Percentiles rank a stretch among this genome's conserved stretches.
phyloP scores from a whole-genome alignment of 2,888 invertebrate species.

The Melanotus villosus region DNA sequence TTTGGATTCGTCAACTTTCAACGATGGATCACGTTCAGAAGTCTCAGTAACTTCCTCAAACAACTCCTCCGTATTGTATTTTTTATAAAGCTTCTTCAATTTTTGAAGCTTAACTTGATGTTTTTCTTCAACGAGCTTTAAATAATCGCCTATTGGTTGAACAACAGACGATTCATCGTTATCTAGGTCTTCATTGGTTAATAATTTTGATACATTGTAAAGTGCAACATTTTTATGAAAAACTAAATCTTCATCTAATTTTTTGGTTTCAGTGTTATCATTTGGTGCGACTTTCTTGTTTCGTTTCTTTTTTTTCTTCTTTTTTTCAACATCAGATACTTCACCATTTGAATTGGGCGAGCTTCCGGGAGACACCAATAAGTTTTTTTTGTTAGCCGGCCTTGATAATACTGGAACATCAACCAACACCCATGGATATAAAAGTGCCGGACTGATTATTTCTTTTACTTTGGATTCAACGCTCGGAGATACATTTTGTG shows the following conservation, averaged over 20 bases:
- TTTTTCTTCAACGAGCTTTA: conserved; percentile 1
- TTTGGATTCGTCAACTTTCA: neutral
- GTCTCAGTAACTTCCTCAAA: neutral
- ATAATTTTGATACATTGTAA: conserved; percentile 57
- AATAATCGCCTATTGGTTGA: neutral
- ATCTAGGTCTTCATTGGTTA: conserved; percentile 43
- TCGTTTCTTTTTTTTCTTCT: neutral
- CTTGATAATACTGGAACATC: conserved; percentile 22
- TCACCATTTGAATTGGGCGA: too few species aligned
- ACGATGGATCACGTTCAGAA: neutral
- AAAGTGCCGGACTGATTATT: conserved; percentile 18
- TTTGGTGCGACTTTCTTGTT: neutral
- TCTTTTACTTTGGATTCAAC: neutral
- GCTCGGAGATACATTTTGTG: neutral
- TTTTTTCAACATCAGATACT: neutral
- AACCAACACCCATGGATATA: conserved; percentile 35
- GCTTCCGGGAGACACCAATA: neutral
- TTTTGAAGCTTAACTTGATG: neutral
- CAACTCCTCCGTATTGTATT: neutral
- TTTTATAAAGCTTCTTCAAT: conserved; percentile 46
- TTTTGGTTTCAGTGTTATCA: neutral
- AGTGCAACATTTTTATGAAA: conserved; percentile 60
- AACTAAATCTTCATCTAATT: neutral
- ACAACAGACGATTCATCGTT: neutral
- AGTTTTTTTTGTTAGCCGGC: neutral